phyloP scores from a whole-genome alignment of 1,140 invertebrate genomes.

The Drosophila teissieri region DNA sequence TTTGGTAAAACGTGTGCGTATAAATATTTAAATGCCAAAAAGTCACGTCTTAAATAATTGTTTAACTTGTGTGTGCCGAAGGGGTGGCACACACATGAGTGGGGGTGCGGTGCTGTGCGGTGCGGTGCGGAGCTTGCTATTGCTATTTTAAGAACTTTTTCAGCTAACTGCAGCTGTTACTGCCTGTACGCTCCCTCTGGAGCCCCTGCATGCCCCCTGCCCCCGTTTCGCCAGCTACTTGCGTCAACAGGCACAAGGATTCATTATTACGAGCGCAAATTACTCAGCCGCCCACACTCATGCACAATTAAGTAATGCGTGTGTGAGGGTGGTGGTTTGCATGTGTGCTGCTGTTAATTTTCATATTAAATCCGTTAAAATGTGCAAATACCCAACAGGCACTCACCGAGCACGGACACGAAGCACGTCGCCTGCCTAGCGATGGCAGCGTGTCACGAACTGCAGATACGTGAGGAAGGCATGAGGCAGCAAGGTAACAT shows the following conservation, averaged over 20 bases:
- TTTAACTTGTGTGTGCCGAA: constrained; percentile 58
- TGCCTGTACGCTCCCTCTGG: neutral
- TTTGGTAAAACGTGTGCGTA: constrained; percentile 69
- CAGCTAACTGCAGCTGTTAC: constrained; percentile 78
- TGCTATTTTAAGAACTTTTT: constrained; percentile 79
- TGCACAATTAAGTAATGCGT: constrained; percentile 42
- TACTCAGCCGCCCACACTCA: constrained; percentile 53
- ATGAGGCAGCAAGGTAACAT: neutral
- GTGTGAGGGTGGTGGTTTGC: constrained; percentile 8
- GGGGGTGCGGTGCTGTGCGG: neutral
- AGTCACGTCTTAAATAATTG: constrained; percentile 83
- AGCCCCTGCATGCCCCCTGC: neutral
- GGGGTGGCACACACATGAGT: constrained; percentile 1
- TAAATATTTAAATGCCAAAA: constrained; percentile 83
- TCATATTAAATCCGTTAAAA: constrained; percentile 84
- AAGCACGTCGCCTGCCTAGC: constrained; percentile 7
- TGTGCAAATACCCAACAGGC: constrained; percentile 80
- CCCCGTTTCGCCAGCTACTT: constrained; percentile 21
- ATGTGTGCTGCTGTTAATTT: constrained; percentile 71
- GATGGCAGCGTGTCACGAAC: constrained; percentile 17
- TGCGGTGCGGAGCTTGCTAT: constrained; percentile 13
- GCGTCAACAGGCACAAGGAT: constrained; percentile 51
- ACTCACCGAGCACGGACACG: constrained; percentile 45
- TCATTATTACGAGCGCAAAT: constrained; percentile 79
- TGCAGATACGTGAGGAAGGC: neutral